These are phyloP conservation scores for Toxostoma redivivum DNA, from an alignment of 2,113 vertebrate species.

Conservation along the genomic window DNA sequence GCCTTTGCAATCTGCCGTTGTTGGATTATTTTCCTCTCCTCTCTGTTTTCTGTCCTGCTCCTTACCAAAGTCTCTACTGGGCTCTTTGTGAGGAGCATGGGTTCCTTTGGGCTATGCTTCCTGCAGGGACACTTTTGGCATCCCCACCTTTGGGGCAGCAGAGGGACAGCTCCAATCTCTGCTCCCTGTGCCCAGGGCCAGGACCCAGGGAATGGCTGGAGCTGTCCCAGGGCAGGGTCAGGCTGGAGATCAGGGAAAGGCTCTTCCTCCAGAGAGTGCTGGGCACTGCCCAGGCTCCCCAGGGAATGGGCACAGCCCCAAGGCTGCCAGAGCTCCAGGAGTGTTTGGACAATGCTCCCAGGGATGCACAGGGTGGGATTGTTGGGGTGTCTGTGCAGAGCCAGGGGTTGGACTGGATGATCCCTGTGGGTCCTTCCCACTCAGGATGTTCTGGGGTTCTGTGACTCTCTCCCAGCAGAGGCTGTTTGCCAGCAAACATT, in stretches of 20 bases:
- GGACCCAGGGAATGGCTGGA: neutral
- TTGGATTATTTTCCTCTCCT: no score
- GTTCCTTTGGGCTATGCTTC: neutral
- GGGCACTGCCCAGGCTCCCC: neutral
- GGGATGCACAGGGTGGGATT: neutral
- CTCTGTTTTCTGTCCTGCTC: neutral
- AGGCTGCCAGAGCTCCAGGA: neutral
- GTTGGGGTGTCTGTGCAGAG: neutral
- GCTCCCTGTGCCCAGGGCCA: neutral
- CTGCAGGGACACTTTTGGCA: neutral
- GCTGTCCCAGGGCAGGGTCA: neutral
- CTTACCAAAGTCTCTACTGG: neutral
- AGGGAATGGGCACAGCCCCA: neutral
- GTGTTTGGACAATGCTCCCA: fast-evolving
- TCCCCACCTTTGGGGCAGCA: neutral
- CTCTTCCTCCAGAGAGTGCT: neutral
- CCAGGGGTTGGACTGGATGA: fast-evolving
- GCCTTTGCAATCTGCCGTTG: neutral
- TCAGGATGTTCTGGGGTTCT: neutral
- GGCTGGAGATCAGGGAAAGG: neutral
- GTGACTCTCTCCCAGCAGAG: neutral
- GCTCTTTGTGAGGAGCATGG: neutral
- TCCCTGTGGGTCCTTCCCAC: neutral
- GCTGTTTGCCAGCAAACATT: neutral
- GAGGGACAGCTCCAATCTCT: neutral